These are phyloP conservation scores for Lethenteron camtschaticum DNA, from an alignment of 2,113 vertebrate species.

Conservation along the genomic window DNA sequence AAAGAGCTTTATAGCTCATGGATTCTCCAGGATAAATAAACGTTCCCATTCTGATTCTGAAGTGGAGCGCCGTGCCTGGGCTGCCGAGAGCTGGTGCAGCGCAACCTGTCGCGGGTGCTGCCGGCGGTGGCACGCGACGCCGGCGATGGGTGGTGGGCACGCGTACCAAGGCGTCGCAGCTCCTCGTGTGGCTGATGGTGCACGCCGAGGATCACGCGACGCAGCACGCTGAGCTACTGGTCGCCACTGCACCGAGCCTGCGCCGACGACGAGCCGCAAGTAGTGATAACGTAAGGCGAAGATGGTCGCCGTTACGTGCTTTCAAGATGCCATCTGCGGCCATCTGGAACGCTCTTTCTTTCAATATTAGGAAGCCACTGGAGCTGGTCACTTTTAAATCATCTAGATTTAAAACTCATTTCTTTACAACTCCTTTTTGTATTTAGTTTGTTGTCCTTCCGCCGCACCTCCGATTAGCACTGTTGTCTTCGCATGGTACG, in stretches of 20 bases:
- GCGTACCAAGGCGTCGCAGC: conserved; percentile 46
- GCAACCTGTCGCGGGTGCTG: conserved; percentile 57
- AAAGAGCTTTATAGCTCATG: too few relatives aligned
- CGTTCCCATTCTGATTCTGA: neutral
- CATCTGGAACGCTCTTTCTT: too few relatives aligned
- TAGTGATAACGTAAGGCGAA: conserved; percentile 43
- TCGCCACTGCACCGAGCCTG: conserved; percentile 44
- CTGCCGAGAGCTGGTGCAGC: conserved; percentile 64
- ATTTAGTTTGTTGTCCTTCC: too few relatives aligned
- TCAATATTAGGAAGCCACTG: too few relatives aligned
- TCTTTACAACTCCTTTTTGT: too few relatives aligned
- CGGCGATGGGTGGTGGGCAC: conserved; percentile 60
- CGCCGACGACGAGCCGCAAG: conserved; percentile 29
- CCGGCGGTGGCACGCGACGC: conserved; percentile 49
- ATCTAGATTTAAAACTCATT: too few relatives aligned
- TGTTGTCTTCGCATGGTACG: too few relatives aligned
- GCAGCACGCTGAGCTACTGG: conserved; percentile 53
- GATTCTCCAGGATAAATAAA: too few relatives aligned
- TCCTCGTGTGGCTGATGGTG: conserved; percentile 40
- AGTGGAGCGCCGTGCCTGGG: conserved; percentile 57
- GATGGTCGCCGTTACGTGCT: too few relatives aligned
- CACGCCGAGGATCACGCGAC: conserved; percentile 66
- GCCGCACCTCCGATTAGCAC: too few relatives aligned
- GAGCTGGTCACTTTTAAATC: too few relatives aligned
- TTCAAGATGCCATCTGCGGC: too few relatives aligned